Evolutionary conservation across 2,113 vertebrate genomes (phyloP).

Genomic region (Columba janthina): DNA sequence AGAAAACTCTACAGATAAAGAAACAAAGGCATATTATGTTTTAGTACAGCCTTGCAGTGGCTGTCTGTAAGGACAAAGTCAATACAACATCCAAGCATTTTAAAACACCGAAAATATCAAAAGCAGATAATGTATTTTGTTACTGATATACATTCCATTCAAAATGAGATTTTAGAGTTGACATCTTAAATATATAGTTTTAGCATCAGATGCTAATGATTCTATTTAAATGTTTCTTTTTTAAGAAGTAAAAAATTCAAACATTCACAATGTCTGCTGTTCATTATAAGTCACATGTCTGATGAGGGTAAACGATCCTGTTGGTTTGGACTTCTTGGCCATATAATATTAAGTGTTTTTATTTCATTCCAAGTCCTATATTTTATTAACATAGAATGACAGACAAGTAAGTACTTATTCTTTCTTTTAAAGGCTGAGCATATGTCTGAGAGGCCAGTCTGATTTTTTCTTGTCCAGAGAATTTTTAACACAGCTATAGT

Average conservation of each 20-base stretch:
- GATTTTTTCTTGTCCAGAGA: not conserved
- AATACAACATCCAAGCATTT: not conserved
- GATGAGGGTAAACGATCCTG: not conserved
- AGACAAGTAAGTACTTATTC: not conserved
- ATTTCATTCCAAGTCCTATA: not conserved
- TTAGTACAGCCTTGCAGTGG: not conserved
- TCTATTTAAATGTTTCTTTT: not conserved
- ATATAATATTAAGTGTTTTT: not conserved
- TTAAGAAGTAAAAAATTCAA: not conserved
- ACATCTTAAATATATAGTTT: not conserved
- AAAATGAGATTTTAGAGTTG: not conserved
- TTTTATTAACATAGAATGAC: not conserved
- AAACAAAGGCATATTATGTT: constrained; percentile 34
- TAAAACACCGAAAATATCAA: not conserved
- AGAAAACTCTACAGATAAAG: constrained; percentile 46
- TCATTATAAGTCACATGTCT: not conserved
- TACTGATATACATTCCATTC: not conserved
- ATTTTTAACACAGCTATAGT: not conserved
- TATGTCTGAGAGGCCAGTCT: not conserved
- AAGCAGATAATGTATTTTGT: not conserved
- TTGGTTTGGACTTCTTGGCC: not conserved
- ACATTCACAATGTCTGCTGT: not conserved
- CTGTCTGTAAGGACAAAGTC: not conserved
- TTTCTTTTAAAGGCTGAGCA: not conserved
- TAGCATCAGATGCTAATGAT: not conserved